phyloP scores from a whole-genome alignment of 2,113 vertebrate genomes.

The Eubucco bourcierii region DNA sequence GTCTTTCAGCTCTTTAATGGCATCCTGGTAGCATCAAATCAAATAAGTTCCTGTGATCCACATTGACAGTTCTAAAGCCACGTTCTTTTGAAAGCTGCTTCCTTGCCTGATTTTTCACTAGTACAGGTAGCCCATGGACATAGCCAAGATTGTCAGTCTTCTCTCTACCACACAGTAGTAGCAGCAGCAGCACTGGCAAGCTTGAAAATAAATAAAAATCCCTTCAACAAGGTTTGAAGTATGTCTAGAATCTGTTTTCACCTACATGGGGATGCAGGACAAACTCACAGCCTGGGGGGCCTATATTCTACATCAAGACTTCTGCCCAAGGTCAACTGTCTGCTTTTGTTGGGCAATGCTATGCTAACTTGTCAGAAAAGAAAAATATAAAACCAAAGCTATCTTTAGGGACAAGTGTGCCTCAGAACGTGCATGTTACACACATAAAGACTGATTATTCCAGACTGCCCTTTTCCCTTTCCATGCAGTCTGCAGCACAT shows the following conservation, averaged over 20 bases:
- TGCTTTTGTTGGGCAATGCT: conserved; percentile 12
- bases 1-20: background rate
- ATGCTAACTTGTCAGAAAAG: conserved; percentile 6
- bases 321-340: background rate
- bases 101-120: background rate
- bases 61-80: background rate
- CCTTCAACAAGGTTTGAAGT: background rate
- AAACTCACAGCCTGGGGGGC: background rate
- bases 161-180: background rate
- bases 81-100: background rate
- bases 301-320: background rate
- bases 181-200: background rate
- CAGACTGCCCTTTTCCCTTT: conserved; percentile 6
- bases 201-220: background rate
- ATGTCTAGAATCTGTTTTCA: background rate
- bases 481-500: background rate
- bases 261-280: background rate
- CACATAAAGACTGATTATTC: background rate
- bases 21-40: background rate
- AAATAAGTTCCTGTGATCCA: background rate
- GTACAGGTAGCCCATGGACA: background rate
- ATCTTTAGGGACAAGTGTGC: background rate
- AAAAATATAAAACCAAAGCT: background rate
- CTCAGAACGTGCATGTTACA: background rate
- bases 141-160: background rate